phyloP scores from a whole-genome alignment of 2,113 vertebrate genomes.

The Sardina pilchardus region DNA sequence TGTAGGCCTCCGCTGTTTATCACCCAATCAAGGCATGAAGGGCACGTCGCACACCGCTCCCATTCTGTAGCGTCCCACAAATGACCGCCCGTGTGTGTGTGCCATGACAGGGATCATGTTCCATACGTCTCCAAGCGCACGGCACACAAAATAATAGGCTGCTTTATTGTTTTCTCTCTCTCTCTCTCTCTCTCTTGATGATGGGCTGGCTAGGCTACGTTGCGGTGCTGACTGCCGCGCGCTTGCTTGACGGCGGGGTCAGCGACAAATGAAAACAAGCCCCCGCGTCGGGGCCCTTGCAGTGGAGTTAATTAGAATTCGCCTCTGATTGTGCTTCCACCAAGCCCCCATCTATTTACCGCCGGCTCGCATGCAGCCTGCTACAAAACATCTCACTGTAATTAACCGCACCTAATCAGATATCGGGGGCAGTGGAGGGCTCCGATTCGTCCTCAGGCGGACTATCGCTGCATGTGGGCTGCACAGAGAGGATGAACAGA shows the following conservation, averaged over 20 bases:
- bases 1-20: conserved; percentile 23
- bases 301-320: conserved; percentile 76
- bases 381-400: conserved; percentile 78
- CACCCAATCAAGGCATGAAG: conserved; percentile 38
- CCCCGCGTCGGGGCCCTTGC: conserved; percentile 63
- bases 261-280: conserved; percentile 62
- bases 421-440: conserved; percentile 69
- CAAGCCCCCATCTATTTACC: conserved; percentile 76
- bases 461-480: conserved; percentile 68
- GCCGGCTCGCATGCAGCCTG: conserved; percentile 71
- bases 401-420: conserved; percentile 82
- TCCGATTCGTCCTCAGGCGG: conserved; percentile 72
- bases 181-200: neutral
- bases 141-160: neutral
- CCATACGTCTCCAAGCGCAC: conserved; percentile 14
- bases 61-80: conserved; percentile 46
- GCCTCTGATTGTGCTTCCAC: conserved; percentile 75
- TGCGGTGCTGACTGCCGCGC: conserved; percentile 49
- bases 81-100: conserved; percentile 54
- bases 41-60: conserved; percentile 43
- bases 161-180: neutral
- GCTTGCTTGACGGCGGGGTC: conserved; percentile 55
- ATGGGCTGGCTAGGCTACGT: neutral
- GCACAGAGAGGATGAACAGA: conserved; percentile 67
- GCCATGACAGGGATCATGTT: conserved; percentile 49